Percentiles rank a stretch among this genome's conserved stretches.
phyloP scores from a whole-genome alignment of 2,888 invertebrate genomes.

The Eilema griseolum region DNA sequence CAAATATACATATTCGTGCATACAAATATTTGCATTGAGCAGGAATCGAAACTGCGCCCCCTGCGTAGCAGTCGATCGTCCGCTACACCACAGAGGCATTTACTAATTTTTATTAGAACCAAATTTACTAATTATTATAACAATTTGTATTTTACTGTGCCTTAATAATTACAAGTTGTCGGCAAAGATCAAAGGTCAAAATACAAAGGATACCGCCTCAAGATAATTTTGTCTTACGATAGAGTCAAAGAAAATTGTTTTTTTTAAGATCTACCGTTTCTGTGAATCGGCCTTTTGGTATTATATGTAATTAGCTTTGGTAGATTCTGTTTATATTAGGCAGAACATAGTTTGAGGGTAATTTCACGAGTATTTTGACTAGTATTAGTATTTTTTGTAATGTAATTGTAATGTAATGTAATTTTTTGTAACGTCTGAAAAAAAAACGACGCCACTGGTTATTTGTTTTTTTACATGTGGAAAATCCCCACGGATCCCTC shows the following conservation, averaged over 20 bases:
- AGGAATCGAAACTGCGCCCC: no score
- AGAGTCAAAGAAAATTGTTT: conserved; percentile 17
- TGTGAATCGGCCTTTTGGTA: neutral
- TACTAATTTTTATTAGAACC: no score
- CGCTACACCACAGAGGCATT: neutral
- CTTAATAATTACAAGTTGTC: conserved; percentile 14
- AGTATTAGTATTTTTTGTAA: no score
- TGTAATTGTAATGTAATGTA: no score
- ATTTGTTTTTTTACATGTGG: no score
- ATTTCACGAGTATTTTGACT: neutral
- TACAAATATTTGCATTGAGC: no score
- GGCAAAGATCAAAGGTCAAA: conserved; percentile 18
- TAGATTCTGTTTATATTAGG: neutral
- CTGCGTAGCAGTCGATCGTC: no score
- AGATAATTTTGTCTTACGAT: conserved; percentile 9
- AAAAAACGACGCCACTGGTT: no score
- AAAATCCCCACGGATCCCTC: no score
- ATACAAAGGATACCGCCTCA: conserved; percentile 18
- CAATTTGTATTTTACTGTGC: neutral
- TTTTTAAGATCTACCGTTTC: conserved; percentile 6
- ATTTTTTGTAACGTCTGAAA: no score
- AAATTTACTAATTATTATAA: no score
- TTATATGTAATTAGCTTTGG: conserved; percentile 3
- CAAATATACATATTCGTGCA: no score
- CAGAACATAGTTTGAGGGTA: neutral